Evolutionary conservation across 2,113 vertebrate species (phyloP).

Genomic region (Nycticorax nycticorax): DNA sequence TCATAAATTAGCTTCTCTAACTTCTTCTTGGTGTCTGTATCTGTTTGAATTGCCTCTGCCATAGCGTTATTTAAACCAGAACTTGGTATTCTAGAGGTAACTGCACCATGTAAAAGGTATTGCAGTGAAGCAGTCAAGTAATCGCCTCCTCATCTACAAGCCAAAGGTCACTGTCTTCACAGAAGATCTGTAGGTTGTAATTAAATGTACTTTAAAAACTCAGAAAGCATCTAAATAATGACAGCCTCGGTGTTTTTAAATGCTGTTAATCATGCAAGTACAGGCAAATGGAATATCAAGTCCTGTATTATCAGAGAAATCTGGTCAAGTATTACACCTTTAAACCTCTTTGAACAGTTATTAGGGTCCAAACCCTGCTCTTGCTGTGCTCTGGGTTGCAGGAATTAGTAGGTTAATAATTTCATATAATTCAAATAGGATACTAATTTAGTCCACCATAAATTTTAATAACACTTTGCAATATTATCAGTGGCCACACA

Average conservation of each 20-base stretch:
- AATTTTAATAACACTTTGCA: conserved; percentile 17
- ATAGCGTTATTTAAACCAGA: neutral
- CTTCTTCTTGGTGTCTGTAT: neutral
- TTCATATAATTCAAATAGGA: conserved; percentile 11
- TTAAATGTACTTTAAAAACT: conserved; percentile 22
- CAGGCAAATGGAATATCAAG: neutral
- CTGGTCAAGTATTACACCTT: neutral
- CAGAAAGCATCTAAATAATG: conserved; percentile 20
- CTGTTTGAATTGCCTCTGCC: neutral
- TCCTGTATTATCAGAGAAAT: neutral
- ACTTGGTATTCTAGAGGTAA: neutral
- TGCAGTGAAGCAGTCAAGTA: neutral
- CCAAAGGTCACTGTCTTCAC: conserved; percentile 27
- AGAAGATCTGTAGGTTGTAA: neutral
- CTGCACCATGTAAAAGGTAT: neutral
- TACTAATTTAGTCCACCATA: conserved; percentile 1
- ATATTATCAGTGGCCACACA: neutral
- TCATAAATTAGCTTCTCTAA: neutral
- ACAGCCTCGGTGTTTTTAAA: neutral
- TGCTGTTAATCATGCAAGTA: conserved; percentile 7
- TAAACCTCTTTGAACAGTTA: neutral
- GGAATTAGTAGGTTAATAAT: conserved; percentile 33
- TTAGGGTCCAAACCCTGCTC: neutral
- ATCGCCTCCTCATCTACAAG: neutral
- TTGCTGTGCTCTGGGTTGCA: neutral